A percentile compares a stretch with the other conserved stretches of the same genome.
Evolutionary conservation across 2,888 invertebrate genomes (phyloP).

Genomic region (Atrina japonica): DNA sequence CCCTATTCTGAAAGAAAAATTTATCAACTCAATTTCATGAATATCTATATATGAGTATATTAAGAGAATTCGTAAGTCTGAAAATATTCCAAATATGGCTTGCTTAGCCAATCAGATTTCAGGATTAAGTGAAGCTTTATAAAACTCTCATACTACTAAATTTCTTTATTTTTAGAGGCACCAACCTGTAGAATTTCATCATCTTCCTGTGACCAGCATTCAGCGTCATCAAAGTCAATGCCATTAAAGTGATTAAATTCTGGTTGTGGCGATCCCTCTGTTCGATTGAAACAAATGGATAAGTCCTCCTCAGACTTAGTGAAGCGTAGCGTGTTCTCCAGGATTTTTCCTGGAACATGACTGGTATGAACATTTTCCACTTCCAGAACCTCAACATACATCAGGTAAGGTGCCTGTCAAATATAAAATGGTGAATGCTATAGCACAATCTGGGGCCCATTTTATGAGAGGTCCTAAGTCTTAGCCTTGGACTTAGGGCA

Average conservation of each 20-base stretch:
- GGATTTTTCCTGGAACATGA: constrained; percentile 91
- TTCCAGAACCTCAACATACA: constrained; percentile 98
- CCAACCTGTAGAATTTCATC: constrained; percentile 91
- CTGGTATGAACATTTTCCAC: constrained; percentile 91
- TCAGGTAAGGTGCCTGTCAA: constrained; percentile 94
- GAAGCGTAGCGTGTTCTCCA: constrained; percentile 86
- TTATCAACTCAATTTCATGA: too few relatives aligned
- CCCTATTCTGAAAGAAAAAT: too few relatives aligned
- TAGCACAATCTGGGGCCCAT: too few relatives aligned
- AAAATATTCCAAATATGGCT: too few relatives aligned
- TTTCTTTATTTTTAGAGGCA: too few relatives aligned
- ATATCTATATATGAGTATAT: too few relatives aligned
- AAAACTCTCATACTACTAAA: too few relatives aligned
- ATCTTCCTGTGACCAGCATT: constrained; percentile 97
- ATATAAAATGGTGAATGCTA: background rate
- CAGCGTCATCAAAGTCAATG: constrained; percentile 80
- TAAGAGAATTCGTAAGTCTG: too few relatives aligned
- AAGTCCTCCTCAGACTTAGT: constrained; percentile 97
- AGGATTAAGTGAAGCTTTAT: too few relatives aligned
- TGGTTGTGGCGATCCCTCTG: constrained; percentile 62
- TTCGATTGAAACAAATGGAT: constrained; percentile 43
- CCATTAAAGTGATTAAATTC: constrained; percentile 75
- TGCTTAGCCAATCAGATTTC: too few relatives aligned
- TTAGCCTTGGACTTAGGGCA: too few relatives aligned
- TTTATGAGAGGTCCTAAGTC: too few relatives aligned